phyloP scores from a whole-genome alignment of 2,888 invertebrate species.

The Xestia c-nigrum region DNA sequence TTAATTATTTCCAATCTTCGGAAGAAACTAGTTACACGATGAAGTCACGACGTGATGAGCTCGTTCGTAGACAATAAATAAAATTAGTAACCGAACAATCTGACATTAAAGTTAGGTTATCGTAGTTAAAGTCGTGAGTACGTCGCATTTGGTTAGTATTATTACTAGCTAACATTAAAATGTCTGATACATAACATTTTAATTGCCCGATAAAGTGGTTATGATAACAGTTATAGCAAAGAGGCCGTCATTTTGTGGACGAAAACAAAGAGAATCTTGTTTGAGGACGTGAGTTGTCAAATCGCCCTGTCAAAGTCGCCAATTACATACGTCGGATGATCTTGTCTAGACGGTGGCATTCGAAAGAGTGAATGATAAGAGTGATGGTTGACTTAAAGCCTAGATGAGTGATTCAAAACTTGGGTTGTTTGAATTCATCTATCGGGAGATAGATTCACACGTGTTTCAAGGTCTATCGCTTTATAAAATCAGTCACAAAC shows the following conservation, averaged over 20 bases:
- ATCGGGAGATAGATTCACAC: neutral
- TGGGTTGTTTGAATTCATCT: neutral
- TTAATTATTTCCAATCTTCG: conserved; percentile 47
- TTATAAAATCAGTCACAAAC: neutral
- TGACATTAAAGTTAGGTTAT: conserved; percentile 49
- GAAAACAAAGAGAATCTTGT: conserved; percentile 17
- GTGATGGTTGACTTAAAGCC: conserved; percentile 8
- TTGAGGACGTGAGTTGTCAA: conserved; percentile 5
- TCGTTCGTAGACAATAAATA: conserved; percentile 22
- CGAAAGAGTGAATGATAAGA: conserved; percentile 22
- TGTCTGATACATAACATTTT: conserved; percentile 32
- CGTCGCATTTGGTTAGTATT: conserved; percentile 35
- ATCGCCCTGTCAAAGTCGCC: conserved; percentile 9
- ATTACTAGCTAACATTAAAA: conserved; percentile 38
- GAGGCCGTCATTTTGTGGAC: conserved; percentile 22
- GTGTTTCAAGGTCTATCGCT: neutral
- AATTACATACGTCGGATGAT: conserved; percentile 36
- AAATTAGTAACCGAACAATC: conserved; percentile 37
- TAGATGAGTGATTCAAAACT: neutral
- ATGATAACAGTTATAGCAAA: conserved; percentile 35
- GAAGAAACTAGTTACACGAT: conserved; percentile 9
- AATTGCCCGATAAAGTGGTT: conserved; percentile 41
- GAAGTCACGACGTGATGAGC: conserved; percentile 16
- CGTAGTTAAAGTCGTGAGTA: conserved; percentile 33
- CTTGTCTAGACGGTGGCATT: conserved; percentile 22